phyloP scores from a whole-genome alignment of 1,140 invertebrate species.

The Lerema accius region DNA sequence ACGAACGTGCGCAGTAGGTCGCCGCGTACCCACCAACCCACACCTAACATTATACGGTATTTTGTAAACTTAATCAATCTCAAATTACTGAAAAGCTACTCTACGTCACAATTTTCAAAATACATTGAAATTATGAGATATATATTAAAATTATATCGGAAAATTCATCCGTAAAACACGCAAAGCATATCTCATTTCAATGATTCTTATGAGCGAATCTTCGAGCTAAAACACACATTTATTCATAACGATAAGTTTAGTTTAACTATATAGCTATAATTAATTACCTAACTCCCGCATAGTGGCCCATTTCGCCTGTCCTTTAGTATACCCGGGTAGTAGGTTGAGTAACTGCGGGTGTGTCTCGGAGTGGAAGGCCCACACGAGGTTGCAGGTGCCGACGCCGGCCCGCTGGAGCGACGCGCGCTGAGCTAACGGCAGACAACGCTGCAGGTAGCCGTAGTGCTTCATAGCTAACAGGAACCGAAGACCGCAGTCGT shows the following conservation, averaged over 20 bases:
- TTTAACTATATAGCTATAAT: too few relatives aligned
- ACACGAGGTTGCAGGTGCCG: conserved; percentile 96
- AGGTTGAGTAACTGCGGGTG: conserved; percentile 97
- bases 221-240: too few relatives aligned
- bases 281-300: conserved; percentile 93
- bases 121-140: too few relatives aligned
- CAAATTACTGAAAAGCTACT: too few relatives aligned
- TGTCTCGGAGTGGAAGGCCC: conserved; percentile 99
- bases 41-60: conserved; percentile 85
- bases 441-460: conserved; percentile 95
- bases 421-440: conserved; percentile 94
- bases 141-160: too few relatives aligned
- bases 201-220: too few relatives aligned
- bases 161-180: too few relatives aligned
- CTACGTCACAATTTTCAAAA: too few relatives aligned
- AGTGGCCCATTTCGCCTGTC: conserved; percentile 94
- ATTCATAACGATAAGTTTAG: too few relatives aligned
- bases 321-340: conserved; percentile 94
- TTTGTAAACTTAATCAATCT: too few relatives aligned
- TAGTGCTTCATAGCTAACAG: conserved; percentile 99
- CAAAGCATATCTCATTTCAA: too few relatives aligned
- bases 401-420: conserved; percentile 95
- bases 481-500: conserved; percentile 98
- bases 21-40: conserved; percentile 98
- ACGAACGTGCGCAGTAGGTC: conserved; percentile 92